Conservation (phyloP, 2,888 invertebrate species). For the Cremastinae sp. region DNA sequence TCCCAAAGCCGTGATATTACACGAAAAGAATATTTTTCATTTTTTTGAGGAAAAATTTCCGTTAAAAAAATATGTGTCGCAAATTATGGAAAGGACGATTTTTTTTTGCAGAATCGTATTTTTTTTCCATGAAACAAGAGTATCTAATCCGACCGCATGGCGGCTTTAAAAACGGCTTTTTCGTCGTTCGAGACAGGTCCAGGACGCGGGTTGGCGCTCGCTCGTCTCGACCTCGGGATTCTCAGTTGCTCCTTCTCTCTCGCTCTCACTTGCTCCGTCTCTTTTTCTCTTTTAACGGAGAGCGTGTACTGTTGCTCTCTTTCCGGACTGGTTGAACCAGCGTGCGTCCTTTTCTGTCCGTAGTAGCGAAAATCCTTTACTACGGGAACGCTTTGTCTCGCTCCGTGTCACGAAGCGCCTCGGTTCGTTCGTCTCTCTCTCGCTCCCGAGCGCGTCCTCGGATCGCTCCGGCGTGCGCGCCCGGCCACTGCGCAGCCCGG, state of each 20-base stretch:
- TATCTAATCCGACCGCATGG: no score
- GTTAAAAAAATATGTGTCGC: no score
- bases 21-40: no score
- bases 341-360: slow-evolving; percentile 41
- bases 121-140: no score
- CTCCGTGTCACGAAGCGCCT: neutral
- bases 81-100: no score
- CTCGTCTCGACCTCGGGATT: slow-evolving; percentile 38
- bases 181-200: slow-evolving; percentile 52
- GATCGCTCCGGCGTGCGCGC: slow-evolving; percentile 37
- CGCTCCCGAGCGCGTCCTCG: slow-evolving; percentile 14
- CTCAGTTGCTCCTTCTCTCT: slow-evolving; percentile 19
- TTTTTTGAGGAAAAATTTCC: no score
- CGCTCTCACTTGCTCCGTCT: slow-evolving; percentile 14
- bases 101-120: no score
- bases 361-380: slow-evolving; percentile 53
- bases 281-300: slow-evolving; percentile 45
- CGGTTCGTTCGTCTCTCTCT: neutral
- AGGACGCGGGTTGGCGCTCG: slow-evolving; percentile 44
- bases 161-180: slow-evolving; percentile 39
- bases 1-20: no score
- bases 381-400: slow-evolving; percentile 35
- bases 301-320: slow-evolving; percentile 51
- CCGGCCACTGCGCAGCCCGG: slow-evolving; percentile 47
- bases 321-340: slow-evolving; percentile 26